Conservation (phyloP, 1,140 invertebrate species). For the Sogatella furcifera region DNA sequence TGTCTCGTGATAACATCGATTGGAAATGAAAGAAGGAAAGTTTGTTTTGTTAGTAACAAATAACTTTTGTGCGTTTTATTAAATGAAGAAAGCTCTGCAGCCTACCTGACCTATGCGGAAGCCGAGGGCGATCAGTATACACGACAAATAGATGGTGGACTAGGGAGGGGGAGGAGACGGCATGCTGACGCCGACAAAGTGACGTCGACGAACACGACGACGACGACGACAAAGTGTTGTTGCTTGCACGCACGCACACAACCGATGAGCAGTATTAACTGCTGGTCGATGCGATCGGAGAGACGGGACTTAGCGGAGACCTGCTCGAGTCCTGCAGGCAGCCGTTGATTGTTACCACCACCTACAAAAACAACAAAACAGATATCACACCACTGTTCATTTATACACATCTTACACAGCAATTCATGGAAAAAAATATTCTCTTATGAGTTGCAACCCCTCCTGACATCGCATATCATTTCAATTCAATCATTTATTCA, state of each 20-base stretch:
- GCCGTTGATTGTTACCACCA: slow-evolving; percentile 84
- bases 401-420: not conserved
- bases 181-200: slow-evolving; percentile 1
- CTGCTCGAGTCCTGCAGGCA: slow-evolving; percentile 70
- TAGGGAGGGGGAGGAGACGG: not conserved
- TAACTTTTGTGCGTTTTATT: not conserved
- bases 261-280: slow-evolving; percentile 47
- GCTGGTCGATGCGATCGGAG: slow-evolving; percentile 76
- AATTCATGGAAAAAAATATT: not conserved
- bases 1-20: not conserved
- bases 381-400: too few relatives aligned
- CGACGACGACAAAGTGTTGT: not conserved
- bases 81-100: not conserved
- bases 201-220: not conserved
- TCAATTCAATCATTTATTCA: too few relatives aligned
- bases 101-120: slow-evolving; percentile 11
- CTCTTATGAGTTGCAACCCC: not conserved
- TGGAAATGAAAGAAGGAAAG: not conserved
- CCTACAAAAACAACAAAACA: slow-evolving; percentile 10
- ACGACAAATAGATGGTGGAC: slow-evolving; percentile 4
- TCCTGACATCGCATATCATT: too few relatives aligned
- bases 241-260: not conserved
- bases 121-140: slow-evolving; percentile 7
- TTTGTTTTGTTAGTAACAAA: not conserved
- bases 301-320: slow-evolving; percentile 70